Percentiles rank a stretch among this genome's conserved stretches.
These are phyloP conservation scores for Perodicticus potto DNA, from an alignment of 2,797 vertebrate species.

Conservation along the genomic window DNA sequence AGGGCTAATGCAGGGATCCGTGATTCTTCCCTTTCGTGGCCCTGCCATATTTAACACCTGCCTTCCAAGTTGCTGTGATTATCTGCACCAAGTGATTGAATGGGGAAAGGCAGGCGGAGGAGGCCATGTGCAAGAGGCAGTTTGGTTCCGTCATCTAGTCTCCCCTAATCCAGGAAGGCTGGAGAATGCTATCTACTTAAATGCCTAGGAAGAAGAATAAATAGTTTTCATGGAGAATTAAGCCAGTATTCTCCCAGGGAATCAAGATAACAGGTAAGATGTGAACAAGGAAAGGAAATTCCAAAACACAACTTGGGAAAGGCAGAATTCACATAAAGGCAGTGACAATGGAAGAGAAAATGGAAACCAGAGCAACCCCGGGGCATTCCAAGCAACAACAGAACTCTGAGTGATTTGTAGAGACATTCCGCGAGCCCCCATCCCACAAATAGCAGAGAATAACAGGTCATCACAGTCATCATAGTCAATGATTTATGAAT, in stretches of 20 bases:
- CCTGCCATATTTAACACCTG: background rate
- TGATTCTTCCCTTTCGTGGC: background rate
- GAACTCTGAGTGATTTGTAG: background rate
- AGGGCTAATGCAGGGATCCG: background rate
- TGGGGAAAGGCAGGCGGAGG: background rate
- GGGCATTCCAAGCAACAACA: background rate
- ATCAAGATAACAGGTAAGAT: background rate
- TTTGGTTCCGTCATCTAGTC: background rate
- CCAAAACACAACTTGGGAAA: background rate
- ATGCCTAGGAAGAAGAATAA: background rate
- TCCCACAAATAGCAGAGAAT: background rate
- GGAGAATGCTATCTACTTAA: background rate
- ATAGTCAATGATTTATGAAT: background rate
- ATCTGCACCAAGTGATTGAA: background rate
- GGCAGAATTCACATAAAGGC: background rate
- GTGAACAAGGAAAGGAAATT: background rate
- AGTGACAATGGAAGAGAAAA: background rate
- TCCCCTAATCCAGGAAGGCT: background rate
- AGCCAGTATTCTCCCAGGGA: background rate
- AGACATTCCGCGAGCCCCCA: background rate
- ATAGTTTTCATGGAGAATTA: background rate
- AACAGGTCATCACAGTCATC: background rate
- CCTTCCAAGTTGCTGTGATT: background rate
- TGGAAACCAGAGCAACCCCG: background rate
- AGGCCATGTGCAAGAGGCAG: background rate